Evolutionary conservation across 2,888 invertebrate genomes (phyloP), one percentile per base, ranked within the genome.

Genomic region (Spatulosminthurus flaviceps): DNA sequence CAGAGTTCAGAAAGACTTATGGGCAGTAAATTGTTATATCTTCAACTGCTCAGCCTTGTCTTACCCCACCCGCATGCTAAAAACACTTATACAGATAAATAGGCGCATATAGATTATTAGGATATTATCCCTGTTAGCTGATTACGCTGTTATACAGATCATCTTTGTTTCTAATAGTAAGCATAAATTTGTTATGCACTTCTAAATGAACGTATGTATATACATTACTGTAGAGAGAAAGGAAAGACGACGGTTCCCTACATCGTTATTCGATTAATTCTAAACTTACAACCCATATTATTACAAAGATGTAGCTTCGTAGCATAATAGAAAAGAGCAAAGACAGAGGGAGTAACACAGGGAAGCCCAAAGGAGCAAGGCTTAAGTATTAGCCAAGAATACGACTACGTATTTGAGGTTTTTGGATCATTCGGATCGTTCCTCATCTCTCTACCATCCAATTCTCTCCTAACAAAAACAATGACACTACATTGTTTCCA

Each of bases 241-340:
- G 67, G 29, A 67, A 67, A 28, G 16, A 67, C 28, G 67, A 66
- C 9, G 34, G 34, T 29, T 21, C 21, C 16, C 51, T 51, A 51
- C 11, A 64, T 9, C 26, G 24, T 64, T 64, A 64, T 26, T 64
- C 64, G 64, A 64, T 64, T 64, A 64, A 64, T 64, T 64, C 22
- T 11, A 64, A 64, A 22, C 24, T 64, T 2, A 64, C 64, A 64
- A 64, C 9, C 64, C 64, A 22, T 2, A 26, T 21, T 64, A 64
- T 26, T n/a, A n/a, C n/a, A 64, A 22, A 22, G 9, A 24, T 19
- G 9, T n/a, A 51, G 51, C 4, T 13, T 51, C 5, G n/a, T 51
- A 51, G n/a, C 2, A 51, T 2, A 5, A 51, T 51, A 19, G 51
- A 16, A 13, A n/a, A 51, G 51, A 51, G 16, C 51, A n/a, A 51